Conservation (phyloP, 1,140 invertebrate species). For the Chrysopa pallens region DNA sequence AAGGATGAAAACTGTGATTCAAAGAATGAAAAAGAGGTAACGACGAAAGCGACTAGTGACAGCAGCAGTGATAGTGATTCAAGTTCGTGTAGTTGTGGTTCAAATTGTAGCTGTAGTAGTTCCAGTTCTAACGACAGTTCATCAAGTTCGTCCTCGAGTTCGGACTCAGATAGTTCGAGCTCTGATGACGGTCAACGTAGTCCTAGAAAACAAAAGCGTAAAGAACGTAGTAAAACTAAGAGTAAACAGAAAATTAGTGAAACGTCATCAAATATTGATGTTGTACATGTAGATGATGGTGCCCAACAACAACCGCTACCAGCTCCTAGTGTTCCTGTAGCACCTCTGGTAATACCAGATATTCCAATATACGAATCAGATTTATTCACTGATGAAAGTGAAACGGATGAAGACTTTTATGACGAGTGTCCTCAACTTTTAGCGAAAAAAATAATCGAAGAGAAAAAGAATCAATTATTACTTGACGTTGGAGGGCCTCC, state of each 20-base stretch:
- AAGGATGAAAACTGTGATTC: constrained; percentile 15
- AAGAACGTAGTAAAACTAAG: constrained; percentile 20
- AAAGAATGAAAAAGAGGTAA: constrained; percentile 26
- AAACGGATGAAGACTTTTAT: constrained; percentile 74
- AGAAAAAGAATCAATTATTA: constrained; percentile 51
- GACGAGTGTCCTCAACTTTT: constrained; percentile 57
- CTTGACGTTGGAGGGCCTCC: constrained; percentile 23
- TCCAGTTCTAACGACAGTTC: constrained; percentile 33
- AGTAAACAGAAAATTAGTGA: constrained; percentile 24
- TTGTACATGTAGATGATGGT: constrained; percentile 17
- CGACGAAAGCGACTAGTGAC: constrained; percentile 36
- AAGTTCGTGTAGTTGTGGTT: constrained; percentile 56
- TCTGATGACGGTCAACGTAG: constrained; percentile 26
- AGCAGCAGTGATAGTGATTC: constrained; percentile 58
- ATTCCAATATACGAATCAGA: constrained; percentile 54
- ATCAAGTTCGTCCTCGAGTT: constrained; percentile 44
- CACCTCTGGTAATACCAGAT: constrained; percentile 20
- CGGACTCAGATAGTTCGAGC: constrained; percentile 43
- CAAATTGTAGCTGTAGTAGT: constrained; percentile 60
- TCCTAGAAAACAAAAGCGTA: constrained; percentile 17
- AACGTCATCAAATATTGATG: constrained; percentile 24
- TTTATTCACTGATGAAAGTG: constrained; percentile 62
- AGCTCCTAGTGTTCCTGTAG: constrained; percentile 22
- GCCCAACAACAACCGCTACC: too few relatives aligned
- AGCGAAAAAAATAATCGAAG: constrained; percentile 45